Conservation (phyloP, 2,888 invertebrate genomes). For the Drosophila eohydei region DNA sequence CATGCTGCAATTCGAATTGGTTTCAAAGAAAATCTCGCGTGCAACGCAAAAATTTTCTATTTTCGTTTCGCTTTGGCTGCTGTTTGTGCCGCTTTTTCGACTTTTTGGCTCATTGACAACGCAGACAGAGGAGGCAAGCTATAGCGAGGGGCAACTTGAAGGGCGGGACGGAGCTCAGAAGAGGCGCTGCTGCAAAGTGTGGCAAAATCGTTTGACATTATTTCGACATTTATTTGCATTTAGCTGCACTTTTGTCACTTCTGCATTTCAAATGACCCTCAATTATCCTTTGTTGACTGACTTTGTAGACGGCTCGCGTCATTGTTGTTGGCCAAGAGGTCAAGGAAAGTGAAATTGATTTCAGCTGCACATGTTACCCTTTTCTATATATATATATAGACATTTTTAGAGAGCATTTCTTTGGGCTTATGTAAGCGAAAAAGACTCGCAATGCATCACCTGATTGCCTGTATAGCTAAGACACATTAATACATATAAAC, state of each 20-base stretch:
- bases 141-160: background rate
- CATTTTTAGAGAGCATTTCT: constrained; percentile 1
- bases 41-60: constrained; percentile 65
- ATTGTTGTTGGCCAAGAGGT: constrained; percentile 46
- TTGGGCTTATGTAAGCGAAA: constrained; percentile 56
- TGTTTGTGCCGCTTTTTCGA: constrained; percentile 40
- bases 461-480: constrained; percentile 14
- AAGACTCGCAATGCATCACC: constrained; percentile 24
- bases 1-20: constrained; percentile 70
- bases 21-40: constrained; percentile 62
- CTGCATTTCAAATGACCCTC: constrained; percentile 80
- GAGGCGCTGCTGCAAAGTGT: background rate
- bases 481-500: background rate
- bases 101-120: constrained; percentile 71
- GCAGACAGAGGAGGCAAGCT: background rate
- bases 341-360: constrained; percentile 78
- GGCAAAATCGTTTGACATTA: constrained; percentile 68
- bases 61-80: constrained; percentile 71
- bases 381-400: constrained; percentile 11
- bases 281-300: constrained; percentile 81
- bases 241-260: constrained; percentile 54
- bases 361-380: constrained; percentile 30
- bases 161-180: background rate
- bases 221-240: constrained; percentile 73
- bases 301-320: constrained; percentile 5